Percentiles rank a stretch among this genome's conserved stretches.
These are phyloP conservation scores for Miichthys miiuy DNA, from an alignment of 2,797 vertebrate species.

Conservation along the genomic window DNA sequence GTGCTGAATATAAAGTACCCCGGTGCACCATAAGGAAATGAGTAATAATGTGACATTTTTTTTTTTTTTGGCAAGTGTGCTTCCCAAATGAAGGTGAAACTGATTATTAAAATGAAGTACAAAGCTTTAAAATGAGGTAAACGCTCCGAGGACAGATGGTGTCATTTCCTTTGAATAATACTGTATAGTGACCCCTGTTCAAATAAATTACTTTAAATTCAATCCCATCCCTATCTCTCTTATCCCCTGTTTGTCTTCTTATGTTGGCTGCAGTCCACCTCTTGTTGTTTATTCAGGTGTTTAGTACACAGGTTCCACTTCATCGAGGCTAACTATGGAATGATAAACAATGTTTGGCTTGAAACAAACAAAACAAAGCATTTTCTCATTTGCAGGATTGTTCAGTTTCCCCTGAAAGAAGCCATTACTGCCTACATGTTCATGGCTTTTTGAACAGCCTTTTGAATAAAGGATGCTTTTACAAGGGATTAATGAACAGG, in stretches of 20 bases:
- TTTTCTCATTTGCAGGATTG: slow-evolving; percentile 47
- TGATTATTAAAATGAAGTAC: not conserved
- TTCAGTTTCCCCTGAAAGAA: slow-evolving; percentile 56
- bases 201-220: slow-evolving; percentile 19
- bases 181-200: not conserved
- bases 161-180: slow-evolving; percentile 1
- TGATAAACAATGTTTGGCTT: slow-evolving; percentile 65
- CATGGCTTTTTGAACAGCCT: slow-evolving; percentile 50
- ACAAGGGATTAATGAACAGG: slow-evolving; percentile 68
- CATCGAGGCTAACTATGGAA: slow-evolving; percentile 51
- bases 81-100: slow-evolving; percentile 5
- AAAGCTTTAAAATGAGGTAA: slow-evolving; percentile 40
- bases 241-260: slow-evolving; percentile 25
- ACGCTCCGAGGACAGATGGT: not conserved
- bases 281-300: slow-evolving; percentile 75
- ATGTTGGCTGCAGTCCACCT: slow-evolving; percentile 13
- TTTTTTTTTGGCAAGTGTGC: not conserved
- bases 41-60: slow-evolving; percentile 15
- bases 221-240: slow-evolving; percentile 21
- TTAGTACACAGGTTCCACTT: slow-evolving; percentile 58
- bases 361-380: slow-evolving; percentile 65
- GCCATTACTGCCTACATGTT: slow-evolving; percentile 43
- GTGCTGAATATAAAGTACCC: not conserved
- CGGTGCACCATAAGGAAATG: slow-evolving; percentile 3
- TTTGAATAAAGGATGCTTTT: slow-evolving; percentile 61